A percentile compares a stretch with the other conserved stretches of the same genome.
These are phyloP conservation scores for Tamandua tetradactyla DNA, from an alignment of 2,797 vertebrate genomes.

Conservation along the genomic window DNA sequence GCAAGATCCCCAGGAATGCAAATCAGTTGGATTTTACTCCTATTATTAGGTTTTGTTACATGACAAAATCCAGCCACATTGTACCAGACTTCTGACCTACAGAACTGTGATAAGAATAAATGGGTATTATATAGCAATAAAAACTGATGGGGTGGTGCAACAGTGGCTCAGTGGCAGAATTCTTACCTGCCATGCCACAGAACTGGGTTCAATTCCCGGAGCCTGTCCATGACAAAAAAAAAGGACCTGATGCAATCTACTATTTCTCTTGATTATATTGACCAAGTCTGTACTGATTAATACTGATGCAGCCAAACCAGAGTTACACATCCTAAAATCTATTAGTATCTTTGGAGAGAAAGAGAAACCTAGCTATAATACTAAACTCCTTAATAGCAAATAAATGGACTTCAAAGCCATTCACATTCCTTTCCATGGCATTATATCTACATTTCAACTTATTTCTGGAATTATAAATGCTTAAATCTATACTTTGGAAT, in stretches of 20 bases:
- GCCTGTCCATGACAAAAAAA: too few species aligned
- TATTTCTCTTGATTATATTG: neutral
- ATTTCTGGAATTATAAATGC: neutral
- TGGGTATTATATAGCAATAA: neutral
- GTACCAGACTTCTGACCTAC: neutral
- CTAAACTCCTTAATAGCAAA: neutral
- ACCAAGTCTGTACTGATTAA: neutral
- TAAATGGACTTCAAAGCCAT: neutral
- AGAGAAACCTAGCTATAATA: neutral
- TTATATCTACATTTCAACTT: neutral
- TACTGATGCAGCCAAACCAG: neutral
- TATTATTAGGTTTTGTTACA: neutral
- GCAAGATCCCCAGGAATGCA: neutral
- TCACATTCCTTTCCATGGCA: neutral
- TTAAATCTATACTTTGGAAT: neutral
- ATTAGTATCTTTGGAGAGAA: neutral
- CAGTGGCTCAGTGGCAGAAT: too few species aligned
- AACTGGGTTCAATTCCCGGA: too few species aligned
- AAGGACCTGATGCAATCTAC: too few species aligned
- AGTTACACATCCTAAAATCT: neutral
- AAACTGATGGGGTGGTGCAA: neutral
- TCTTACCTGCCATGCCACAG: too few species aligned
- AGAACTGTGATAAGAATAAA: neutral
- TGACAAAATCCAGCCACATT: neutral
- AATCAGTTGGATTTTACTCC: neutral